phyloP scores from a whole-genome alignment of 37 sponge, comb jelly and placozoan species.

The Axinella damicornis region DNA sequence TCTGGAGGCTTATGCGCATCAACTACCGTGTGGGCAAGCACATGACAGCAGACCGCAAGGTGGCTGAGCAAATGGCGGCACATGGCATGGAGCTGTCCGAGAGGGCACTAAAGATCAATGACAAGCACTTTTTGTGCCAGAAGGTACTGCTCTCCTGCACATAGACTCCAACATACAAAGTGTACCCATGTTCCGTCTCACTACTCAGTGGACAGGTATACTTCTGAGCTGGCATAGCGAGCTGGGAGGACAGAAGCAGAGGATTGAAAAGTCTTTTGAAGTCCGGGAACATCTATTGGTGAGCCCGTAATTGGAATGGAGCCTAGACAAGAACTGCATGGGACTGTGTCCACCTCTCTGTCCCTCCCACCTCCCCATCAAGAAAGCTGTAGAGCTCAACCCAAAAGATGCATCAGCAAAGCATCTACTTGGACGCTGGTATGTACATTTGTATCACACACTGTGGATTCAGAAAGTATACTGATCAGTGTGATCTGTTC shows the following conservation, averaged over 20 bases:
- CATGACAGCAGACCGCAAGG: constrained; percentile 8
- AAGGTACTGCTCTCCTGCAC: constrained; percentile 39
- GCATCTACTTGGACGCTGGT: constrained; percentile 59
- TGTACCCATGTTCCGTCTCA: neutral
- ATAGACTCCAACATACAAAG: neutral
- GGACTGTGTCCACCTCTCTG: too few species aligned
- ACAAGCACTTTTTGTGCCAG: constrained; percentile 27
- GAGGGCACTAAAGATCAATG: constrained; percentile 47
- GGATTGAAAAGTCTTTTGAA: constrained; percentile 67
- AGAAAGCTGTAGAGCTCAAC: constrained; percentile 59
- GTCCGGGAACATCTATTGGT: constrained; percentile 81
- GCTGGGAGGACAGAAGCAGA: constrained; percentile 61
- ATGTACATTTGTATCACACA: too few species aligned
- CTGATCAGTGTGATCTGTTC: too few species aligned
- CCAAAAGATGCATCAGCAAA: constrained; percentile 41
- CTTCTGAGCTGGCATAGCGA: constrained; percentile 41
- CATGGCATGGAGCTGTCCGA: constrained; percentile 23
- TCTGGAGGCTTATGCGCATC: constrained; percentile 61
- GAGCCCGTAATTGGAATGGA: too few species aligned
- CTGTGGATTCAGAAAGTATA: too few species aligned
- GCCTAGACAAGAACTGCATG: too few species aligned
- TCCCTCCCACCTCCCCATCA: too few species aligned
- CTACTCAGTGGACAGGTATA: constrained; percentile 72
- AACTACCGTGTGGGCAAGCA: constrained; percentile 49
- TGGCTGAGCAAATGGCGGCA: constrained; percentile 37